A percentile compares a stretch with the other conserved stretches of the same genome.
phyloP scores from a whole-genome alignment of 2,113 vertebrate genomes.

The Calonectris borealis region DNA sequence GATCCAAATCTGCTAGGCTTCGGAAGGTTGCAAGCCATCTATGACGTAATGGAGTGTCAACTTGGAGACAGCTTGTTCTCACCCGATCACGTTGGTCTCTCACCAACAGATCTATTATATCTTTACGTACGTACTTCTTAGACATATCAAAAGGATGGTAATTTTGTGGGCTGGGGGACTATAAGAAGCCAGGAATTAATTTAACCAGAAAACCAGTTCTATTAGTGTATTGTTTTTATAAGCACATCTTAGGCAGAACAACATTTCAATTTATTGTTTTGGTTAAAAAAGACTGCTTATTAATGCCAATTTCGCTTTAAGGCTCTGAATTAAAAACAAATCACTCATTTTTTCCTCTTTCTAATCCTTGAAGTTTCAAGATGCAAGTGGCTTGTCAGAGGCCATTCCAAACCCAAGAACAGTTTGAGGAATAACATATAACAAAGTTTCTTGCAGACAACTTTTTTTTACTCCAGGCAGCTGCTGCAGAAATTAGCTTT shows the following conservation, averaged over 20 bases:
- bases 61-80: not conserved
- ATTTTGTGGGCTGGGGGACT: slow-evolving; percentile 24
- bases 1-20: not conserved
- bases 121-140: not conserved
- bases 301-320: slow-evolving; percentile 59
- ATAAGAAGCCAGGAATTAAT: slow-evolving; percentile 32
- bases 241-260: slow-evolving; percentile 31
- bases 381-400: slow-evolving; percentile 30
- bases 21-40: not conserved
- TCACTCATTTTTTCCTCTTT: slow-evolving; percentile 51
- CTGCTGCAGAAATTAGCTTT: slow-evolving; percentile 4
- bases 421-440: slow-evolving; percentile 16
- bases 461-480: not conserved
- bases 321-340: slow-evolving; percentile 59
- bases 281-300: slow-evolving; percentile 42
- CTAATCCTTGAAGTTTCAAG: slow-evolving; percentile 37
- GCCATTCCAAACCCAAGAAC: slow-evolving; percentile 19
- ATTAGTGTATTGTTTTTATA: slow-evolving; percentile 43
- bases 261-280: slow-evolving; percentile 52
- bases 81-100: not conserved
- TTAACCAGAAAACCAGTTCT: slow-evolving; percentile 46
- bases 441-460: not conserved
- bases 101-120: not conserved
- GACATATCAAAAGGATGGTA: slow-evolving; percentile 43
- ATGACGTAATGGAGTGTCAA: accelerated